Evolutionary conservation across 1,140 invertebrate genomes (phyloP).

Genomic region (Akabosia matsudoensis): DNA sequence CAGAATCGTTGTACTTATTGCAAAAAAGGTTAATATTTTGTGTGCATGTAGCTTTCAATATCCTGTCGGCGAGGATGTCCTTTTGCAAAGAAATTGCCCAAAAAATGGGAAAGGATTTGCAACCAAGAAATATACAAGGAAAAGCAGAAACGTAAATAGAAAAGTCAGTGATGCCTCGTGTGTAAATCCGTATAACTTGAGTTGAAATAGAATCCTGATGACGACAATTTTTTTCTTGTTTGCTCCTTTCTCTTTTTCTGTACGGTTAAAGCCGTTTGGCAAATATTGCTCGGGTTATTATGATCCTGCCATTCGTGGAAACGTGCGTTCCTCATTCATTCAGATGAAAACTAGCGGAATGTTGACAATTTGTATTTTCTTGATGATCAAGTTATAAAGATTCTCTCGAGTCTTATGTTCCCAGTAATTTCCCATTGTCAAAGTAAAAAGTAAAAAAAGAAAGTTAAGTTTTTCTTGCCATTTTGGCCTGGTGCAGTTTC

Average conservation of each 20-base stretch:
- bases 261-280: background rate
- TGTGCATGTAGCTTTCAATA: background rate
- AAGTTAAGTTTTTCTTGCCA: background rate
- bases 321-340: background rate
- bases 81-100: too few species aligned
- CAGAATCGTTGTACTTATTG: background rate
- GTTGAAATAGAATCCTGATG: background rate
- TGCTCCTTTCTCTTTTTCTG: background rate
- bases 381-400: background rate
- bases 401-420: too few species aligned
- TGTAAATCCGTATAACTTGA: background rate
- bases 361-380: slow-evolving; percentile 8
- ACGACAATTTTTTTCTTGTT: slow-evolving; percentile 9
- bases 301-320: background rate
- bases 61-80: background rate
- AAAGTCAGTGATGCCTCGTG: background rate
- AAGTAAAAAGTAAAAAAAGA: background rate
- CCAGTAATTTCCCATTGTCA: background rate
- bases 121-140: background rate
- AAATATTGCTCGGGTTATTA: slow-evolving; percentile 3
- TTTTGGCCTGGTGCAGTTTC: background rate
- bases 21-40: background rate
- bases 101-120: background rate
- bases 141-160: background rate
- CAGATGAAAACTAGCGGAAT: background rate